A percentile compares a stretch with the other conserved stretches of the same genome.
These are phyloP conservation scores for Mythimna lalbum DNA, from an alignment of 2,888 invertebrate genomes.

Conservation along the genomic window DNA sequence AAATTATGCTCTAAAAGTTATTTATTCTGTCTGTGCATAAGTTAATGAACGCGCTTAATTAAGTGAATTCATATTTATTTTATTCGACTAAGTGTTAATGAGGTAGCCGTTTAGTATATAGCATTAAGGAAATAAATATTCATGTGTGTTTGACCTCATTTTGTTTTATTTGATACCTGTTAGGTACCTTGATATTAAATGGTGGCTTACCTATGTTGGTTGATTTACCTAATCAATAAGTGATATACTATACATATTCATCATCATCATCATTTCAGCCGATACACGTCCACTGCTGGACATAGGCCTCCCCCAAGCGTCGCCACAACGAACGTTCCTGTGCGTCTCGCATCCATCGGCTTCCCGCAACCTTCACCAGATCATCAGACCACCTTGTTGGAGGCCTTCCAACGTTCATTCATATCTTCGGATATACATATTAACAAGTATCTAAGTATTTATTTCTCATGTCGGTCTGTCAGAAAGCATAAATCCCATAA, in stretches of 20 bases:
- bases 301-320: too few relatives aligned
- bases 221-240: conserved; percentile 3
- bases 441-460: neutral
- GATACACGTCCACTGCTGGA: too few relatives aligned
- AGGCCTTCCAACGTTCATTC: too few relatives aligned
- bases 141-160: conserved; percentile 42
- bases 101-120: conserved; percentile 49
- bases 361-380: too few relatives aligned
- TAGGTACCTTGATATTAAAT: neutral
- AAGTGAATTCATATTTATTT: conserved; percentile 60
- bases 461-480: too few relatives aligned
- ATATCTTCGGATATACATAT: too few relatives aligned
- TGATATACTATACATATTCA: too few relatives aligned
- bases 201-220: neutral
- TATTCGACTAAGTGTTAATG: conserved; percentile 60
- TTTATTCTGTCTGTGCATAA: conserved; percentile 82
- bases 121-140: conserved; percentile 48
- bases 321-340: too few relatives aligned
- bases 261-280: too few relatives aligned
- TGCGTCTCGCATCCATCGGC: too few relatives aligned
- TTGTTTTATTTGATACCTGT: conserved; percentile 16
- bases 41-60: conserved; percentile 78
- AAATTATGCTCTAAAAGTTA: conserved; percentile 86
- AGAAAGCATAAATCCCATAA: too few relatives aligned
- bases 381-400: too few relatives aligned